Conservation (phyloP, 1,140 invertebrate genomes). For the Pemphigus obesinymphae region DNA sequence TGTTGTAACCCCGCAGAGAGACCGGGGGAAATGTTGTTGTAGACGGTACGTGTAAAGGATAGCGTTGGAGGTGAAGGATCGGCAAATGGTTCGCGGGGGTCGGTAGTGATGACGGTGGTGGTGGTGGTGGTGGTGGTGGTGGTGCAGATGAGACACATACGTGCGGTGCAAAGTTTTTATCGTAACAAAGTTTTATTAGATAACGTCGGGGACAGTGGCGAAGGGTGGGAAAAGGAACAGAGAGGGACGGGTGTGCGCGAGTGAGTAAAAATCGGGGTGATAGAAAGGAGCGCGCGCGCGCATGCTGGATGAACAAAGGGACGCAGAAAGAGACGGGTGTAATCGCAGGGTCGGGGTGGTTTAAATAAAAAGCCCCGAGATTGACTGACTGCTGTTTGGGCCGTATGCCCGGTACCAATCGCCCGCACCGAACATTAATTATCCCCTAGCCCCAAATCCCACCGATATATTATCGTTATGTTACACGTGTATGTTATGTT, state of each 20-base stretch:
- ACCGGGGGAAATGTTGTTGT: background rate
- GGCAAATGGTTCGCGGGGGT: no score
- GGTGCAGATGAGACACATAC: background rate
- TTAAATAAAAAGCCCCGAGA: background rate
- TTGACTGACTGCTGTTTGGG: background rate
- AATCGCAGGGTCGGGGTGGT: background rate
- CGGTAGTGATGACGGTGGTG: no score
- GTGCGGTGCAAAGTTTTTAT: background rate
- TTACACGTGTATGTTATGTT: no score
- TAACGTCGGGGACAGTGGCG: background rate
- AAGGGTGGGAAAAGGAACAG: background rate
- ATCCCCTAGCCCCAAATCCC: background rate
- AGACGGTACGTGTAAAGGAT: background rate
- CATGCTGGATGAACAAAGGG: background rate
- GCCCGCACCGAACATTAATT: background rate
- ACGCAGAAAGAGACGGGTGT: background rate
- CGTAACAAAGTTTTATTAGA: constrained; percentile 11
- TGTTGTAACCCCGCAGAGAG: background rate
- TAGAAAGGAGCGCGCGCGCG: background rate
- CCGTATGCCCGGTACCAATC: no score
- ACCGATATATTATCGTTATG: background rate
- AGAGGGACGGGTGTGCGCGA: no score
- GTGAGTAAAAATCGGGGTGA: background rate
- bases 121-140: background rate
- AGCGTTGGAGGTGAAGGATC: background rate